These are phyloP conservation scores for Lingula anatina DNA, from an alignment of 2,888 invertebrate genomes.

Conservation along the genomic window DNA sequence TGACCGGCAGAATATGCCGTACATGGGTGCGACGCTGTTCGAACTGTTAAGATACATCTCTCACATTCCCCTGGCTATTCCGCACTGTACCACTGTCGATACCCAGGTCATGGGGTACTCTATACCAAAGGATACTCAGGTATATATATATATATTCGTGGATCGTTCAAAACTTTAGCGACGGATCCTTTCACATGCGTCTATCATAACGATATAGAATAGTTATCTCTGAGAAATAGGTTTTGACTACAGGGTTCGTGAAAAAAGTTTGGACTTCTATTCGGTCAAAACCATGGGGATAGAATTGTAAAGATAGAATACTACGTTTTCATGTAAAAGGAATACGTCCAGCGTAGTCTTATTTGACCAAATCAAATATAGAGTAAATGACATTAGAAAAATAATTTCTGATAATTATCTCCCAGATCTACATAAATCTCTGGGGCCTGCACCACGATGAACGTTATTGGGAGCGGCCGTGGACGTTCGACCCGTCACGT, in stretches of 20 bases:
- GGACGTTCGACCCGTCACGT: slow-evolving; percentile 27
- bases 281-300: too few relatives aligned
- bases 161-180: too few relatives aligned
- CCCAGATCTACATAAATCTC: slow-evolving; percentile 37
- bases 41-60: slow-evolving; percentile 22
- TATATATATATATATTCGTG: too few relatives aligned
- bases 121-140: slow-evolving; percentile 10
- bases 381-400: not conserved
- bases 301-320: too few relatives aligned
- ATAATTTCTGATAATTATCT: not conserved
- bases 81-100: slow-evolving; percentile 26
- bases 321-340: not conserved
- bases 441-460: slow-evolving; percentile 39
- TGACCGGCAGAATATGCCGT: slow-evolving; percentile 19
- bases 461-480: slow-evolving; percentile 29
- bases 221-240: too few relatives aligned
- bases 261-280: too few relatives aligned
- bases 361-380: not conserved
- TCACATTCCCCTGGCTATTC: slow-evolving; percentile 32
- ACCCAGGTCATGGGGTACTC: slow-evolving; percentile 18
- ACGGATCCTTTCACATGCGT: too few relatives aligned
- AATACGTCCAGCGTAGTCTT: too few relatives aligned
- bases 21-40: slow-evolving; percentile 17
- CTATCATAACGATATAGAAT: too few relatives aligned
- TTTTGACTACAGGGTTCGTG: too few relatives aligned